phyloP scores from a whole-genome alignment of 2,113 vertebrate genomes.

The Stictonetta naevosa region DNA sequence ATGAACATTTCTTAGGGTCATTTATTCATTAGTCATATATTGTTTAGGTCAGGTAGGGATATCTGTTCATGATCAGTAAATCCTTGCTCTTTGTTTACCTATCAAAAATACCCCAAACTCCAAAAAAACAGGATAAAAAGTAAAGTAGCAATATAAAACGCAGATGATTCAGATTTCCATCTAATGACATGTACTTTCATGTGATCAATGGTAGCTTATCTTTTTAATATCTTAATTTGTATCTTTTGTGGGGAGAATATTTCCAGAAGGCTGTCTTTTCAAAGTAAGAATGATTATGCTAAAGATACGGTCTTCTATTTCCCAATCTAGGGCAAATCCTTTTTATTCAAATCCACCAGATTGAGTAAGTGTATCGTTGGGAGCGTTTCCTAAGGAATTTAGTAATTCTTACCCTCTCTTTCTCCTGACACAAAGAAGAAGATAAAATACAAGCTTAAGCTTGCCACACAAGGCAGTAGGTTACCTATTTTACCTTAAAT shows the following conservation, averaged over 20 bases:
- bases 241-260: neutral
- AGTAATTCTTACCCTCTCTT: neutral
- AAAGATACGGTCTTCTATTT: neutral
- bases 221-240: neutral
- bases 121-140: neutral
- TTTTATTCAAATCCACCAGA: neutral
- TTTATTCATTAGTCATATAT: too few relatives aligned
- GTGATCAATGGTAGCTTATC: neutral
- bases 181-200: neutral
- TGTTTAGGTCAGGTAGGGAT: neutral
- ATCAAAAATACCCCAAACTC: neutral
- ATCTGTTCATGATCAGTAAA: neutral
- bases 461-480: neutral
- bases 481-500: neutral
- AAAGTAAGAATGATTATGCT: neutral
- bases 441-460: neutral
- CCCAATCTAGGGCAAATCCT: neutral
- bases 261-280: neutral
- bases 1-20: too few relatives aligned
- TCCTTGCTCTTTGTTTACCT: neutral
- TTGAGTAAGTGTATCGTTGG: neutral
- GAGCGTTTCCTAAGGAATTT: neutral
- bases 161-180: neutral
- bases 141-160: neutral
- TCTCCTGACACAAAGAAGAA: neutral